Percentiles rank a stretch among this genome's conserved stretches.
phyloP scores from a whole-genome alignment of 23 tunicate genomes.

The Diplosoma virens region DNA sequence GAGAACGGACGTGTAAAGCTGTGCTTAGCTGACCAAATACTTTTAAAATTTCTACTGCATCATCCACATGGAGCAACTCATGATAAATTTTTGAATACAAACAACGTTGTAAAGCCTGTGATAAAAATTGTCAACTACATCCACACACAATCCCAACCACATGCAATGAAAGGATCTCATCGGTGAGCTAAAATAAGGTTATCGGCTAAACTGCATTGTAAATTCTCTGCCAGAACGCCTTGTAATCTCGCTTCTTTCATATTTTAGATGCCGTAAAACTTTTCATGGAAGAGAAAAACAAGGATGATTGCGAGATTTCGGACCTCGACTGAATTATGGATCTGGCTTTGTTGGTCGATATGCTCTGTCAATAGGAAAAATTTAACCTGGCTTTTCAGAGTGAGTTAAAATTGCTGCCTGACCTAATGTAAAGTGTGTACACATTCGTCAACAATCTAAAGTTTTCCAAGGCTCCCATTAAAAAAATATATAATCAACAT shows the following conservation, averaged over 20 bases:
- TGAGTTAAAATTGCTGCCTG: constrained; percentile 25
- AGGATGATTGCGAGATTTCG: constrained; percentile 15
- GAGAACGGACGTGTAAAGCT: background rate
- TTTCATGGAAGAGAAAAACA: constrained; percentile 24
- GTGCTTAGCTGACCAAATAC: background rate
- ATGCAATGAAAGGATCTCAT: constrained; percentile 4
- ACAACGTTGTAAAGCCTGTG: background rate
- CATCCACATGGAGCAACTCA: background rate
- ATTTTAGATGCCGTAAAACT: constrained; percentile 1
- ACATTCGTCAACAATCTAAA: constrained; percentile 15
- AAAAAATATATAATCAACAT: background rate
- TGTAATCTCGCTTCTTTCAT: background rate
- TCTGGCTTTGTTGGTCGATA: constrained; percentile 9
- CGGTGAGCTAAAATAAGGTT: constrained; percentile 18
- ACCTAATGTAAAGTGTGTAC: constrained; percentile 18
- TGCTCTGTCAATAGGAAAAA: background rate
- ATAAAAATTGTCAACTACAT: background rate
- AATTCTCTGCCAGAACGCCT: background rate
- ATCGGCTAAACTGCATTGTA: background rate
- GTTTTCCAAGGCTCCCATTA: constrained; percentile 17
- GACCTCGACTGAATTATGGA: constrained; percentile 28
- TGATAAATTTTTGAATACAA: too few relatives aligned
- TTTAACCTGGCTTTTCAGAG: constrained; percentile 20
- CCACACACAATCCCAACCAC: constrained; percentile 16
- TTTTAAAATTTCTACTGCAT: constrained; percentile 1